Conservation (phyloP, 2,113 vertebrate genomes). For the Istiophorus platypterus region DNA sequence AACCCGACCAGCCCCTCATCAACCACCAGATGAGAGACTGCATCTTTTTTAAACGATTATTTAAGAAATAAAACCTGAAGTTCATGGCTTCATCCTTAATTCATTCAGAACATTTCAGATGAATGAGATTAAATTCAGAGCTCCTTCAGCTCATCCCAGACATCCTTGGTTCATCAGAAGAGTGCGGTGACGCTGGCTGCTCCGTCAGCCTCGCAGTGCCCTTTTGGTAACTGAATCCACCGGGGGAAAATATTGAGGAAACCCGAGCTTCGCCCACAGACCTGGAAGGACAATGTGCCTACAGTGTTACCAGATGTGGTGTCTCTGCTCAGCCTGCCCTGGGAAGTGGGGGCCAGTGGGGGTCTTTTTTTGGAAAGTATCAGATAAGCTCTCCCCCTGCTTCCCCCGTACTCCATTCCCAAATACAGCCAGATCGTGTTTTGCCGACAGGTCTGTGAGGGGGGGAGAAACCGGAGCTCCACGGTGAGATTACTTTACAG, state of each 20-base stretch:
- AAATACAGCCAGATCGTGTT: constrained; percentile 96
- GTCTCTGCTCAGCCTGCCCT: constrained; percentile 93
- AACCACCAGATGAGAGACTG: constrained; percentile 43
- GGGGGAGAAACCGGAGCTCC: constrained; percentile 91
- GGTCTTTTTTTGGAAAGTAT: constrained; percentile 90
- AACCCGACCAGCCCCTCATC: constrained; percentile 36
- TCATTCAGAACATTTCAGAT: constrained; percentile 49
- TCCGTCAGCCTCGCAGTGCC: constrained; percentile 84
- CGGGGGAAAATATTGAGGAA: constrained; percentile 93
- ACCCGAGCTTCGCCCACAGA: constrained; percentile 88
- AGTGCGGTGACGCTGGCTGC: constrained; percentile 74
- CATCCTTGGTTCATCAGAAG: constrained; percentile 72
- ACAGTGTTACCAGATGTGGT: constrained; percentile 99
- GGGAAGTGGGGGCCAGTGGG: constrained; percentile 83
- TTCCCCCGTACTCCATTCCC: constrained; percentile 87
- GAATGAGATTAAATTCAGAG: constrained; percentile 77
- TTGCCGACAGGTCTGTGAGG: constrained; percentile 95
- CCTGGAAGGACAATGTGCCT: constrained; percentile 95
- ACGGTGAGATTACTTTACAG: constrained; percentile 92
- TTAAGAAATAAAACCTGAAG: constrained; percentile 35
- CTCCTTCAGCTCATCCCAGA: constrained; percentile 83
- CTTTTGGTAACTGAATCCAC: constrained; percentile 92
- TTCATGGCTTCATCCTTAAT: constrained; percentile 26
- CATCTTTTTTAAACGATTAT: constrained; percentile 27
- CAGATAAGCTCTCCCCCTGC: constrained; percentile 90